A percentile compares a stretch with the other conserved stretches of the same genome.
Conservation (phyloP, 2,888 invertebrate genomes). For the Scaptodrosophila latifasciaeformis region DNA sequence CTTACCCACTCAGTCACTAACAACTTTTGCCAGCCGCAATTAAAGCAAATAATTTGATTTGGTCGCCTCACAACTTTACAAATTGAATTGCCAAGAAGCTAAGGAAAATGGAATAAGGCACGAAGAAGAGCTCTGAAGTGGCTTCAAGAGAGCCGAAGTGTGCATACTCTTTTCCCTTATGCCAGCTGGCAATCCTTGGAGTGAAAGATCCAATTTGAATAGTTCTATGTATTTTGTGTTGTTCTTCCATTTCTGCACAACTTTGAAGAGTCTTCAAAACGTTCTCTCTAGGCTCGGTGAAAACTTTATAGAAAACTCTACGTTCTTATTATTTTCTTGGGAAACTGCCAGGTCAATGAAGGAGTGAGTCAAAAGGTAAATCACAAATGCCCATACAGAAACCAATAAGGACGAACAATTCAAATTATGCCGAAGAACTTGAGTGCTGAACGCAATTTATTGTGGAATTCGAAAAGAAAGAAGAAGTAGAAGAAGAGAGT, state of each 20-base stretch:
- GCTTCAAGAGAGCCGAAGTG: too few species aligned
- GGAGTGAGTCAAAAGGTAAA: slow-evolving; percentile 23
- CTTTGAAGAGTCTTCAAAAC: too few species aligned
- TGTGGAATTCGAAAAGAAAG: slow-evolving; percentile 37
- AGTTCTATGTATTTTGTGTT: too few species aligned
- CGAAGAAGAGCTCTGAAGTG: not conserved
- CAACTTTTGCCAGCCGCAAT: slow-evolving; percentile 17
- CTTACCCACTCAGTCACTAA: not conserved
- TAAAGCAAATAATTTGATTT: slow-evolving; percentile 38
- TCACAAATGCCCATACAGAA: slow-evolving; percentile 31
- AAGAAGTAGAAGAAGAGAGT: slow-evolving; percentile 16
- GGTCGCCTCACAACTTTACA: slow-evolving; percentile 20
- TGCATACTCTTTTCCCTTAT: too few species aligned
- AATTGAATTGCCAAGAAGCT: slow-evolving; percentile 44
- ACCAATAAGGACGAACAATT: slow-evolving; percentile 55
- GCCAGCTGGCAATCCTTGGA: too few species aligned
- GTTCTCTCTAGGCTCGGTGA: too few species aligned
- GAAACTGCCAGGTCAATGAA: too few species aligned
- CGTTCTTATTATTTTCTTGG: too few species aligned
- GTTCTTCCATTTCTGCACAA: too few species aligned
- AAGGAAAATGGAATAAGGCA: not conserved
- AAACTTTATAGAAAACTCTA: too few species aligned
- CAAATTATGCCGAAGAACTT: slow-evolving; percentile 57
- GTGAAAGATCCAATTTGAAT: too few species aligned
- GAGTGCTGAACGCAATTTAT: slow-evolving; percentile 48